Percentiles rank a stretch among this genome's conserved stretches.
These are phyloP conservation scores for Latrodectus geometricus DNA, from an alignment of 1,140 invertebrate species.

Conservation along the genomic window DNA sequence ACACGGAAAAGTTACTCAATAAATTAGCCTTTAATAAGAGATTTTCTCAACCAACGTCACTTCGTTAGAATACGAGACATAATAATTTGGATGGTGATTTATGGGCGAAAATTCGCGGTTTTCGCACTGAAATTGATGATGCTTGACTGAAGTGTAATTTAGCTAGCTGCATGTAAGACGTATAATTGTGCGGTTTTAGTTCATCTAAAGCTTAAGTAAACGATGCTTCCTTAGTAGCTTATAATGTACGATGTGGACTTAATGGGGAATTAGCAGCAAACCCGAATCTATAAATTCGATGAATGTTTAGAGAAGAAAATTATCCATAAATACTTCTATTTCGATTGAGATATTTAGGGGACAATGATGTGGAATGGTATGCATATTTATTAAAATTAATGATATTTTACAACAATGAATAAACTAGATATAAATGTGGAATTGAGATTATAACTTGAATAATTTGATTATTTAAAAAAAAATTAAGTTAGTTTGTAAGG, in stretches of 20 bases:
- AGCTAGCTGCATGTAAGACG: constrained; percentile 1
- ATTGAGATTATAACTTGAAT: too few species aligned
- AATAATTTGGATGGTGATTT: constrained; percentile 49
- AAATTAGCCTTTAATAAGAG: constrained; percentile 49
- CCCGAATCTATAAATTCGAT: not conserved
- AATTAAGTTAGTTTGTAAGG: too few species aligned
- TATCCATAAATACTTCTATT: not conserved
- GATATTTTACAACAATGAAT: too few species aligned
- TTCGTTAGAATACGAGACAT: constrained; percentile 52
- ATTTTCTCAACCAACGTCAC: constrained; percentile 29
- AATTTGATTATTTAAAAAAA: too few species aligned
- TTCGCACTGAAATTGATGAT: constrained; percentile 42
- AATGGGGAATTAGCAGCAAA: constrained; percentile 3
- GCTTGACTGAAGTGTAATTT: constrained; percentile 29
- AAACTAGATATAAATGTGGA: too few species aligned
- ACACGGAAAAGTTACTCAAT: constrained; percentile 32
- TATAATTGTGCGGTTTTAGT: constrained; percentile 49
- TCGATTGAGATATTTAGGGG: too few species aligned
- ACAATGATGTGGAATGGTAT: too few species aligned
- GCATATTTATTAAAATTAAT: too few species aligned
- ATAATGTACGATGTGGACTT: constrained; percentile 13
- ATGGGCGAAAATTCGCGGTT: constrained; percentile 38
- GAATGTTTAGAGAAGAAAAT: not conserved
- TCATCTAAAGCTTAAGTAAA: constrained; percentile 40
- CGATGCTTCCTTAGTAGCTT: constrained; percentile 19